phyloP scores from a whole-genome alignment of 2,797 vertebrate species.

The Margarornis squamiger region DNA sequence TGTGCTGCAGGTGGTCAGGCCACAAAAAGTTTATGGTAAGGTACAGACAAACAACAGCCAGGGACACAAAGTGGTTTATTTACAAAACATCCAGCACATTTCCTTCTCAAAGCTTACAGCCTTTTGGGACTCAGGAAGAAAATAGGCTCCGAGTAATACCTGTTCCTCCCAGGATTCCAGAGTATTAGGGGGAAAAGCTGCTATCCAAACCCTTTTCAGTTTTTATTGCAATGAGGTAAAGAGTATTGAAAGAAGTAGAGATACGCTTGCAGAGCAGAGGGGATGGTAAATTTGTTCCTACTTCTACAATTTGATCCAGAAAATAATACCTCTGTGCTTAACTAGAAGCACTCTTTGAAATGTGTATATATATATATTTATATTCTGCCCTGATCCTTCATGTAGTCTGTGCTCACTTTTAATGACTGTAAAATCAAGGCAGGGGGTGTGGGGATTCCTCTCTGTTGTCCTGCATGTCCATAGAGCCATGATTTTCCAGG shows the following conservation, averaged over 20 bases:
- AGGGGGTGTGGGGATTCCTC: not conserved
- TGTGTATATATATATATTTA: fast-evolving
- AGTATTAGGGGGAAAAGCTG: not conserved
- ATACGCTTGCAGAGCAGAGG: not conserved
- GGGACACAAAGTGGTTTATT: not conserved
- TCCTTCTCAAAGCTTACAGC: not conserved
- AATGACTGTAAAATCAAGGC: not conserved
- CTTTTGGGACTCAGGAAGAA: not conserved
- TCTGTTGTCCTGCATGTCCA: not conserved
- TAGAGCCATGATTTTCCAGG: not conserved
- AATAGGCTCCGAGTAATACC: not conserved
- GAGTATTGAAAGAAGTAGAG: not conserved
- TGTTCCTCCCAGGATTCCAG: not conserved
- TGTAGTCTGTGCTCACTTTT: not conserved
- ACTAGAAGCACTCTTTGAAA: not conserved
- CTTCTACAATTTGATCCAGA: not conserved
- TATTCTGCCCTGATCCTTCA: no score
- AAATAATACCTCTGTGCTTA: not conserved
- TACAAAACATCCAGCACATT: not conserved
- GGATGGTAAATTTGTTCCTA: not conserved
- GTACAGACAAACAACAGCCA: not conserved
- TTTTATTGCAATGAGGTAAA: not conserved
- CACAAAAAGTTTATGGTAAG: not conserved
- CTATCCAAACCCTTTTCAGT: not conserved
- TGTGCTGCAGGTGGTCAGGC: not conserved